Base-by-base conservation (phyloP, 2,888 invertebrate genomes). In the Diarsia dahlii region DNA sequence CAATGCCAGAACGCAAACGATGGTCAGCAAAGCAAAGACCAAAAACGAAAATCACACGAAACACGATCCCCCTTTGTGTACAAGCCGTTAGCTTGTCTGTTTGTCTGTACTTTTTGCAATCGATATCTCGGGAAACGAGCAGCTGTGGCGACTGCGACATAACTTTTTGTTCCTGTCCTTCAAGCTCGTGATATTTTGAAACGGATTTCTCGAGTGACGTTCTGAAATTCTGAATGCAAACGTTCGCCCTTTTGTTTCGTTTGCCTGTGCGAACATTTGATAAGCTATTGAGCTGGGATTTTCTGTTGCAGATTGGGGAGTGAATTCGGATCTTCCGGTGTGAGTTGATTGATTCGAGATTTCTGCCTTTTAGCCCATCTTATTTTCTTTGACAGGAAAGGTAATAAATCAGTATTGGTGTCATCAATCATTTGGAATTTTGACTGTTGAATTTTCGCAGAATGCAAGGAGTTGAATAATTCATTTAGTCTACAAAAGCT, bases 111-210 rank as follows among this genome's bases (percentile, higher is more conserved):
- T 92, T 93, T 93, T 95, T 95, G 95, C 93, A 92, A 94, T 93
- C 94, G 94, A 95, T 95, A 95, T 93, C 94, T 93, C 92, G 91
- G 94, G 94, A 94, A 93, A 91, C 90, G 87, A 93, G 92, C 95
- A 95, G 95, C 95, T 95, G 95, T 90, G 94, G 87, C 87, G 89
- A 88, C 62, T 71, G 70, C 52, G 56, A 80, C 73, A 79, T 68
- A 78, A 85, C 88, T 89, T 92, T 92, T 92, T 92, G 90, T 76
- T 87, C 89, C 50, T 87, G 83, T 89, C 84, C 80, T 81, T 84
- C 81, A 82, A 76, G 84, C 85, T 81, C 74, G 85, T 87, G 87
- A 86, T 91, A 91, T 91, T 91, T 91, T 89, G 86, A 89, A 88
- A 84, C 82, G 85, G 82, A 85, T 80, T 85, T 89, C 86, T 83